Conservation (phyloP, 2,888 invertebrate species). For the Ecliptopera silaceata region DNA sequence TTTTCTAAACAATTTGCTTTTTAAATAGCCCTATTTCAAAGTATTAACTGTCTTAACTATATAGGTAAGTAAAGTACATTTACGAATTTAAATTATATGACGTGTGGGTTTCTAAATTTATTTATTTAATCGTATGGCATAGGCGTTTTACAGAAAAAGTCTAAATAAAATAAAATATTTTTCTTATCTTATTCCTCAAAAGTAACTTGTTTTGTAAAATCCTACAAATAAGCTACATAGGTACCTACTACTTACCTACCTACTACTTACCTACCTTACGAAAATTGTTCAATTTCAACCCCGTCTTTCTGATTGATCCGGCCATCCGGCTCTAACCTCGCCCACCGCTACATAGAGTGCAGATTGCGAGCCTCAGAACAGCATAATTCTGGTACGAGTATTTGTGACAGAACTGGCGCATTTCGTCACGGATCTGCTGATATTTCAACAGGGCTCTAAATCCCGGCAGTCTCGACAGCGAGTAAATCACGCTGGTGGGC, state of each 20-base stretch:
- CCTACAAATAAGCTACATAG: not conserved
- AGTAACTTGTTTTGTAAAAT: too few species aligned
- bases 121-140: too few species aligned
- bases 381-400: constrained; percentile 19
- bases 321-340: constrained; percentile 2
- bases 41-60: too few species aligned
- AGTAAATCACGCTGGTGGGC: constrained; percentile 79
- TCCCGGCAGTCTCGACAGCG: constrained; percentile 54
- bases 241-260: not conserved
- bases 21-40: too few species aligned
- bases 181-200: too few species aligned
- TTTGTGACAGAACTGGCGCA: constrained; percentile 38
- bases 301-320: not conserved
- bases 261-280: not conserved
- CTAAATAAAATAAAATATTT: too few species aligned
- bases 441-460: constrained; percentile 73
- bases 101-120: too few species aligned
- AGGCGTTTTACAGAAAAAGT: too few species aligned
- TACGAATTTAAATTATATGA: too few species aligned
- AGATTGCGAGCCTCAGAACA: constrained; percentile 44
- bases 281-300: not conserved
- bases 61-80: too few species aligned
- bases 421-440: constrained; percentile 71
- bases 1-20: not conserved
- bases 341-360: constrained; percentile 18